A percentile compares a stretch with the other conserved stretches of the same genome.
These are phyloP conservation scores for Plagiodera versicolora DNA, from an alignment of 2,888 invertebrate genomes.

Conservation along the genomic window DNA sequence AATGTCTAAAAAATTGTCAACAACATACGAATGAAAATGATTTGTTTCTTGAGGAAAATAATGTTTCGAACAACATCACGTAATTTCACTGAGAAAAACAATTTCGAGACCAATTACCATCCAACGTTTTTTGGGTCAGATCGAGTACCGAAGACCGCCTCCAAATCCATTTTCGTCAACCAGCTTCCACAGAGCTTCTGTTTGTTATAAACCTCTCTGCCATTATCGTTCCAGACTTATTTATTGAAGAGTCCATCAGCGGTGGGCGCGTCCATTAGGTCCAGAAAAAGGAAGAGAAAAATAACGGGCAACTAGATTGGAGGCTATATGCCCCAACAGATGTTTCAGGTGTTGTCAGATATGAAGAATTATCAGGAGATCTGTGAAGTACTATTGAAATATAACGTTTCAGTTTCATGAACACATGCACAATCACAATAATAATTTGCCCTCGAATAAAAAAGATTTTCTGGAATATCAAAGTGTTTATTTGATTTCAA, in stretches of 20 bases:
- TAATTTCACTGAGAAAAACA: too few species aligned
- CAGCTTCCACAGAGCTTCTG: not conserved
- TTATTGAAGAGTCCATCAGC: conserved; percentile 10
- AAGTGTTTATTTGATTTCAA: too few species aligned
- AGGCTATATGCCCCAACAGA: not conserved
- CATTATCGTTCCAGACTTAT: conserved; percentile 12
- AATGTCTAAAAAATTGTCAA: too few species aligned
- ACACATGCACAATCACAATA: too few species aligned
- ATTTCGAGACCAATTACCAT: not conserved
- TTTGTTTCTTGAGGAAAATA: too few species aligned
- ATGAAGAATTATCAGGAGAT: not conserved
- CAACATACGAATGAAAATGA: too few species aligned
- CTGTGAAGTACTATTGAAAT: too few species aligned
- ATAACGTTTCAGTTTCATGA: too few species aligned
- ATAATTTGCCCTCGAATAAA: too few species aligned
- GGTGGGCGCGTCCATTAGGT: conserved; percentile 9
- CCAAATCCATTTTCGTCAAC: not conserved
- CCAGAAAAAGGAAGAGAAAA: conserved; percentile 7
- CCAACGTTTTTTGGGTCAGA: not conserved
- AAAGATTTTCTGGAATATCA: too few species aligned
- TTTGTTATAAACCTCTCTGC: not conserved
- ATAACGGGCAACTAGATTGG: not conserved
- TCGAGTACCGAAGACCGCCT: not conserved
- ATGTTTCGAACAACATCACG: too few species aligned
- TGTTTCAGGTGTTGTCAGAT: not conserved